Evolutionary conservation across 1,140 invertebrate species (phyloP).

Genomic region (Drosophila pseudoananassae): DNA sequence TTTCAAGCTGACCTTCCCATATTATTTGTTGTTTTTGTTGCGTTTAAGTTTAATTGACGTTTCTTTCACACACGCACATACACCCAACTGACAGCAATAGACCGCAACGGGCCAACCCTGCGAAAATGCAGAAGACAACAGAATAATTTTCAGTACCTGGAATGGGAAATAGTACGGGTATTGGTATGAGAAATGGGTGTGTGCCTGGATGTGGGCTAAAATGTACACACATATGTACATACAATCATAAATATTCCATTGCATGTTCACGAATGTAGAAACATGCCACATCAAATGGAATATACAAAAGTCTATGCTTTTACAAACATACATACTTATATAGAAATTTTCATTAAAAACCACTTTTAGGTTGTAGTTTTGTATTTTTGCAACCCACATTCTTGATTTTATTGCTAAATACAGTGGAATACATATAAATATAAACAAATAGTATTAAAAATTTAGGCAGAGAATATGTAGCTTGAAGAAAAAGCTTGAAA

Average conservation of each 20-base stretch:
- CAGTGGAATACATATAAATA: conserved; percentile 28
- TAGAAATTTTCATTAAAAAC: conserved; percentile 73
- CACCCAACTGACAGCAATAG: conserved; percentile 64
- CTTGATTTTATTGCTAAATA: conserved; percentile 38
- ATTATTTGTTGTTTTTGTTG: conserved; percentile 7
- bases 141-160: conserved; percentile 15
- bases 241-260: conserved; percentile 10
- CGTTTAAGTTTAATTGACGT: conserved; percentile 60
- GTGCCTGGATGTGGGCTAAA: conserved; percentile 38
- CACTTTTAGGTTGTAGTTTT: conserved; percentile 67
- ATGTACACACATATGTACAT: conserved; percentile 28
- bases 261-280: conserved; percentile 18
- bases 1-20: conserved; percentile 5
- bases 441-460: neutral
- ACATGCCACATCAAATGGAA: conserved; percentile 21
- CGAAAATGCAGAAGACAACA: conserved; percentile 53
- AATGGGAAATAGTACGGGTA: conserved; percentile 29
- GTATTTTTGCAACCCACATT: conserved; percentile 70
- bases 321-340: conserved; percentile 36
- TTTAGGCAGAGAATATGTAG: neutral
- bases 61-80: conserved; percentile 54
- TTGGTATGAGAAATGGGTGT: conserved; percentile 24
- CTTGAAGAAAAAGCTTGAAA: neutral
- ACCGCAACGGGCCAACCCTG: conserved; percentile 75
- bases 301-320: conserved; percentile 6